phyloP scores from a whole-genome alignment of 2,113 vertebrate genomes.

The Rhegmatorhina hoffmannsi region DNA sequence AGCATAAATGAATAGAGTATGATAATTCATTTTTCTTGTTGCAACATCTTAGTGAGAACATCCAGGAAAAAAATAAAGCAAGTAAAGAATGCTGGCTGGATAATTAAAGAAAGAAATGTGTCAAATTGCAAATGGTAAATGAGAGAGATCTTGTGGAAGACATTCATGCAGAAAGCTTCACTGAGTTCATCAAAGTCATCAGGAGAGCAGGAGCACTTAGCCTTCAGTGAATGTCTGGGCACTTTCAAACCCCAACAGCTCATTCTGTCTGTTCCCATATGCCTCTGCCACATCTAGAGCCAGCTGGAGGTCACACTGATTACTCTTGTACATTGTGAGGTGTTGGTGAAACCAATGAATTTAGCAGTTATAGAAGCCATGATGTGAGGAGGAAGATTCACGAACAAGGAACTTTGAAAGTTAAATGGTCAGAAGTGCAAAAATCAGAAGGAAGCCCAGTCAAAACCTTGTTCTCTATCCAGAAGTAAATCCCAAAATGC shows the following conservation, averaged over 20 bases:
- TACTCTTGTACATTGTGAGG: neutral
- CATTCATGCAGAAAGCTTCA: neutral
- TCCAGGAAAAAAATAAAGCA: neutral
- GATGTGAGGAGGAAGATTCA: neutral
- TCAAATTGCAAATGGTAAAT: slow-evolving; percentile 18
- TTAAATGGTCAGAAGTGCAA: neutral
- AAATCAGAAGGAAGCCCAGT: neutral
- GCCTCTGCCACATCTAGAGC: neutral
- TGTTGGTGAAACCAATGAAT: neutral
- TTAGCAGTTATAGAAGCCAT: neutral
- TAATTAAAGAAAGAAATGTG: slow-evolving; percentile 27
- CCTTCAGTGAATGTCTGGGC: neutral
- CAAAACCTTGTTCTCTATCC: neutral
- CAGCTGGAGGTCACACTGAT: neutral
- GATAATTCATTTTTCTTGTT: slow-evolving; percentile 40
- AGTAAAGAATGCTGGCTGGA: neutral
- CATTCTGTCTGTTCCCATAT: neutral
- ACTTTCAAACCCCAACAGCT: neutral
- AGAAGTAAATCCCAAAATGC: neutral
- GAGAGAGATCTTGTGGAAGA: neutral
- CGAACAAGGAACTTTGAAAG: neutral
- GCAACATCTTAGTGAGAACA: slow-evolving; percentile 21
- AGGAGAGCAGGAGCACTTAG: neutral
- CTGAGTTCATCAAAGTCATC: neutral
- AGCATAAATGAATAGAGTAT: neutral